A percentile compares a stretch with the other conserved stretches of the same genome.
Evolutionary conservation across 1,140 invertebrate species (phyloP).

Genomic region (Monochamus saltuarius): DNA sequence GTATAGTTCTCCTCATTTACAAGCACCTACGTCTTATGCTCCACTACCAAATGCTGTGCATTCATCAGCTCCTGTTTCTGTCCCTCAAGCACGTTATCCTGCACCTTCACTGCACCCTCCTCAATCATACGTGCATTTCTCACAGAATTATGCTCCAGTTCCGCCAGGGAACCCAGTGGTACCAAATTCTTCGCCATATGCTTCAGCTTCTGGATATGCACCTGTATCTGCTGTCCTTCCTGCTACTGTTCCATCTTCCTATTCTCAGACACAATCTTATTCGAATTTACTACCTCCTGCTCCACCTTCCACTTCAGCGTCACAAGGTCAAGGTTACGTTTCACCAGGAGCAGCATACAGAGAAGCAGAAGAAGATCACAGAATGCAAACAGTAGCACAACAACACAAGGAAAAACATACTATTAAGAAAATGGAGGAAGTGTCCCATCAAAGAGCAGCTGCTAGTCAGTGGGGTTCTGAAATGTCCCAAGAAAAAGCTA

Average conservation of each 20-base stretch:
- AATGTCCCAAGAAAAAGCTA: conserved; percentile 1
- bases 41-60: conserved; percentile 16
- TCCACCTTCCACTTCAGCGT: conserved; percentile 10
- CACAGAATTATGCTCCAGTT: conserved; percentile 19
- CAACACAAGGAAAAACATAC: conserved; percentile 35
- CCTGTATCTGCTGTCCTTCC: conserved; percentile 22
- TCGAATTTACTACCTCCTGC: conserved; percentile 12
- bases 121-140: neutral
- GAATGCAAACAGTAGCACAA: conserved; percentile 14
- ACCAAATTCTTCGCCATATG: conserved; percentile 15
- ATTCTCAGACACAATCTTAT: conserved; percentile 16
- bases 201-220: conserved; percentile 23
- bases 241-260: conserved; percentile 18
- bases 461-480: conserved; percentile 16
- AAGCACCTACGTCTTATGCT: conserved; percentile 14
- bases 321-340: conserved; percentile 24
- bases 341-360: conserved; percentile 25
- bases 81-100: conserved; percentile 8
- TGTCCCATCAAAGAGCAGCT: conserved; percentile 26
- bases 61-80: conserved; percentile 14
- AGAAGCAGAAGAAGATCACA: conserved; percentile 21
- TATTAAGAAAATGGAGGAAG: conserved; percentile 34
- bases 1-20: conserved; percentile 12
- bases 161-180: conserved; percentile 2
- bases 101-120: neutral